Evolutionary conservation across 2,797 vertebrate genomes (phyloP), one percentile per base, ranked within the genome.

Genomic region (Oreochromis grahami): DNA sequence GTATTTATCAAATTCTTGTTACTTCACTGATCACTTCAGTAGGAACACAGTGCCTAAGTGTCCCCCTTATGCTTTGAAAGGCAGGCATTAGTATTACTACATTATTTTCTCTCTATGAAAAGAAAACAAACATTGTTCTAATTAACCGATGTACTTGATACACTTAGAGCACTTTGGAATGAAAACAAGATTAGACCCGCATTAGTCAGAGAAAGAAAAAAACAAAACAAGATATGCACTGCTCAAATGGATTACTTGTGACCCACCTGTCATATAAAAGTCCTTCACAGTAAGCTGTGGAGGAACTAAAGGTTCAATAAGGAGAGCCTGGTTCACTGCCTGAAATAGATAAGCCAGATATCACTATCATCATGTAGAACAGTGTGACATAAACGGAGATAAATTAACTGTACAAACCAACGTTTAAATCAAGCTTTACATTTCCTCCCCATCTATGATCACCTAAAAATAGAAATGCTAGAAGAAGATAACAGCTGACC

Each of bases 231-330:
- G 32, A 13, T 29, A 29, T 12, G 6, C 4, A 12, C 12, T 53
- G 24, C 19, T 76, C 72, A 63, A 26, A 29, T 45, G 34, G 34
- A 63, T 38, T 63, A 45, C 4, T 34, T 53, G 52, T 58, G 32
- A 92, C 96, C 38, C 93, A 98, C 98, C 97, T 95, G 97, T 98
- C 98, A 98, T 98, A 84, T 98, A 98, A 82, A 98, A 98, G 93
- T 98, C 97, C 93, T 96, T 97, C 90, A 98, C 96, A 83, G 97
- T 97, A 84, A 98, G 96, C 91, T 98, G 97, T 87, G 97, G 96
- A 86, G 97, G 96, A 88, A 97, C 93, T 92, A 98, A 96, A 55
- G 97, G 97, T 87, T 97, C 96, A 87, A 90, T 88, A 82, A 98
- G 96, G 85, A 97, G 87, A 76, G 95, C 92, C 82, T 97, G 97